A percentile compares a stretch with the other conserved stretches of the same genome.
These are phyloP conservation scores for Drosophila oshimai DNA, from an alignment of 1,140 invertebrate species.

Conservation along the genomic window DNA sequence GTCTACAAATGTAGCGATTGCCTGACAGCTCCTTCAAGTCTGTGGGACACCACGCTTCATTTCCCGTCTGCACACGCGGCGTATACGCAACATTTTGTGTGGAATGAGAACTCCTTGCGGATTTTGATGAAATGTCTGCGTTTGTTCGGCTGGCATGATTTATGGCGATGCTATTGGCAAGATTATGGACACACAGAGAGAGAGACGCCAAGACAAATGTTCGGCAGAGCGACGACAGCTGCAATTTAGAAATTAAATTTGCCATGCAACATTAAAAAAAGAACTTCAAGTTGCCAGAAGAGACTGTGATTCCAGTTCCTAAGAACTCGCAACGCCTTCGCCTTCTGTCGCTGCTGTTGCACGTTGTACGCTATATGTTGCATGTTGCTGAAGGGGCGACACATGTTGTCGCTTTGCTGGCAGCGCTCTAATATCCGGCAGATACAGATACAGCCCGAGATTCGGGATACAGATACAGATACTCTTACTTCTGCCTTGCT, in stretches of 20 bases:
- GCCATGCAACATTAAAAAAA: conserved; percentile 78
- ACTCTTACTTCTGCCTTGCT: conserved; percentile 1
- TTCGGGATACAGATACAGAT: conserved; percentile 17
- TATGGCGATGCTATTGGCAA: conserved; percentile 64
- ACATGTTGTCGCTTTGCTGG: conserved; percentile 47
- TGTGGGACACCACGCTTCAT: conserved; percentile 41
- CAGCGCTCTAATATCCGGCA: conserved; percentile 67
- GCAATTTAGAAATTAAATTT: conserved; percentile 82
- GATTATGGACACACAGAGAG: conserved; percentile 48
- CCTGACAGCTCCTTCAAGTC: conserved; percentile 21
- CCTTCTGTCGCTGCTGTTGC: conserved; percentile 19
- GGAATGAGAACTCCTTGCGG: background rate
- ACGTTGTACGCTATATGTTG: conserved; percentile 8
- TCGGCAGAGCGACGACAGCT: conserved; percentile 60
- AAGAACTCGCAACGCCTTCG: conserved; percentile 50
- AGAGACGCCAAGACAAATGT: conserved; percentile 37
- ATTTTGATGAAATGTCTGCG: conserved; percentile 52
- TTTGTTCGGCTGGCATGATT: conserved; percentile 51
- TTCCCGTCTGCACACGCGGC: conserved; percentile 27
- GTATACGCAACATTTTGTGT: conserved; percentile 26
- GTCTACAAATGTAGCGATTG: conserved; percentile 2
- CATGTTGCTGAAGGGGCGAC: conserved; percentile 28
- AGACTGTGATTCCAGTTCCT: conserved; percentile 51
- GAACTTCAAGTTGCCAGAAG: conserved; percentile 18
- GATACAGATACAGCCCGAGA: conserved; percentile 37